Percentiles rank a stretch among this genome's conserved stretches.
Evolutionary conservation across 2,113 vertebrate genomes (phyloP).

Genomic region (Campylomormyrus tamandua): DNA sequence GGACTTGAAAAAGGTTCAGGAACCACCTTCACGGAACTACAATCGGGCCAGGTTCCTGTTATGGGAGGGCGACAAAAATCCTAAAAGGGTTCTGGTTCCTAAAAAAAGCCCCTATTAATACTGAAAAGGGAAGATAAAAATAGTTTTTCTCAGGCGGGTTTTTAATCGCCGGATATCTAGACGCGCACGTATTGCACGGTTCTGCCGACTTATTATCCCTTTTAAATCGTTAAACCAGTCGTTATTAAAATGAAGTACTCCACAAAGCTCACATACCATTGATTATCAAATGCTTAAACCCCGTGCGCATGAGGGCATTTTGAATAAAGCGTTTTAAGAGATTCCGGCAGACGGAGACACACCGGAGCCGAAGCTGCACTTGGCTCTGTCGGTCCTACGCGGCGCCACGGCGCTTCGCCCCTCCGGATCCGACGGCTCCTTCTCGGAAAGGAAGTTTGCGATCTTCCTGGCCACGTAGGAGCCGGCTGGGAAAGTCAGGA

Average conservation of each 20-base stretch:
- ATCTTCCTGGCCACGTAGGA: slow-evolving; percentile 60
- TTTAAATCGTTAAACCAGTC: not conserved
- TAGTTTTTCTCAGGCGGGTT: not conserved
- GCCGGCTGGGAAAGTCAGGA: slow-evolving; percentile 39
- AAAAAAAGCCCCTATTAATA: not conserved
- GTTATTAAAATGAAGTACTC: not conserved
- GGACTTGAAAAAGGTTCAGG: not conserved
- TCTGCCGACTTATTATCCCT: not conserved
- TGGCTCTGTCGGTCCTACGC: slow-evolving; percentile 52
- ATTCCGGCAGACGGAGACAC: too few relatives aligned
- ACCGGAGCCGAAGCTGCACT: not conserved
- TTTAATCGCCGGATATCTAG: not conserved
- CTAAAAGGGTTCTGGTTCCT: not conserved
- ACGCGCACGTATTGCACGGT: not conserved
- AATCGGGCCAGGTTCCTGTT: not conserved
- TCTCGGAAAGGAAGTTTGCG: slow-evolving; percentile 38
- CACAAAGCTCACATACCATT: not conserved
- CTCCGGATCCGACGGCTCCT: slow-evolving; percentile 44
- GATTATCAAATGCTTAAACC: not conserved
- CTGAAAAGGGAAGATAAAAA: not conserved
- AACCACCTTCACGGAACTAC: not conserved
- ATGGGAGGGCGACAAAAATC: not conserved
- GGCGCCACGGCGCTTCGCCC: slow-evolving; percentile 45
- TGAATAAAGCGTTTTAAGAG: not conserved
- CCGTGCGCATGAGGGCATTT: not conserved